Percentiles rank a stretch among this genome's conserved stretches.
Evolutionary conservation across 2,888 invertebrate genomes (phyloP).

Genomic region (Pammene fasciana): DNA sequence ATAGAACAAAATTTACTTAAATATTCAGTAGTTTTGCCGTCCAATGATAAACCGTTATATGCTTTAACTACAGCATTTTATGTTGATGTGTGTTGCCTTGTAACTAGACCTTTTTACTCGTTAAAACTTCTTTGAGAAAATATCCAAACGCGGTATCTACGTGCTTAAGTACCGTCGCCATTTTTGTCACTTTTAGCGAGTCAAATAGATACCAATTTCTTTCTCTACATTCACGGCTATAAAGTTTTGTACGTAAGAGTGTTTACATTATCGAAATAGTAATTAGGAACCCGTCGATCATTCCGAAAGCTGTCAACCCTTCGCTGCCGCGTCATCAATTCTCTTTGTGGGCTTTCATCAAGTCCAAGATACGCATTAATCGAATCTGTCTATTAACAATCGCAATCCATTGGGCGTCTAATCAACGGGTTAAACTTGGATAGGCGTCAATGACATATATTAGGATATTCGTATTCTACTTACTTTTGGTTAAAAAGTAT

Average conservation of each 20-base stretch:
- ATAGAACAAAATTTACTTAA: no score
- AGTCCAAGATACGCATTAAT: slow-evolving; percentile 27
- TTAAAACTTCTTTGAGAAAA: no score
- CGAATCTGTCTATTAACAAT: slow-evolving; percentile 29
- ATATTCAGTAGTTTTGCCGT: no score
- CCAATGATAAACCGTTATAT: no score
- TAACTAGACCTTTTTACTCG: no score
- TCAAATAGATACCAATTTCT: neutral
- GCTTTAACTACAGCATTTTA: no score
- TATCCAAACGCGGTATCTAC: no score
- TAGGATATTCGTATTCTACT: neutral
- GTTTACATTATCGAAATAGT: slow-evolving; percentile 26
- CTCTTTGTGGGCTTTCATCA: slow-evolving; percentile 33
- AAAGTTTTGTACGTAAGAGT: neutral
- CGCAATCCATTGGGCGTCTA: slow-evolving; percentile 20
- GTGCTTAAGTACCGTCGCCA: neutral
- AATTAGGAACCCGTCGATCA: slow-evolving; percentile 37
- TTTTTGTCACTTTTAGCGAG: neutral
- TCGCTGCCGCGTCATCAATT: slow-evolving; percentile 38
- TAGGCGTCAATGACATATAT: neutral
- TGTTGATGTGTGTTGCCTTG: no score
- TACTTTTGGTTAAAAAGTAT: no score
- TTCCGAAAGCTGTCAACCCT: slow-evolving; percentile 33
- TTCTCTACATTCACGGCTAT: neutral
- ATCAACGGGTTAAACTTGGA: slow-evolving; percentile 23